Evolutionary conservation across 2,113 vertebrate species (phyloP), one percentile per base, ranked within the genome.

Genomic region (Scomber japonicus): DNA sequence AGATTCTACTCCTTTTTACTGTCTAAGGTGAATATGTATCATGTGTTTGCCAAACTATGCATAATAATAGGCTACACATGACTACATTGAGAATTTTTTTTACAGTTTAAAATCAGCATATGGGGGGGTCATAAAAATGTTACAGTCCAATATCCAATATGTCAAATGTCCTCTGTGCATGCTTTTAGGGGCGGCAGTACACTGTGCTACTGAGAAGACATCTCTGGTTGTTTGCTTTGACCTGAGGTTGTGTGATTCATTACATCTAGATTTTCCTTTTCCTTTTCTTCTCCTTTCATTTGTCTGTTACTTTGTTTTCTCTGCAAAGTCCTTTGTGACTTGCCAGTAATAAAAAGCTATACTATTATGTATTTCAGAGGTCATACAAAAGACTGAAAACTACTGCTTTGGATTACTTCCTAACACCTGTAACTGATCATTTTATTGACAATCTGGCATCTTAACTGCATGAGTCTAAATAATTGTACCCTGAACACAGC

Each of bases 181-280:
- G 27, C n/a, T 76, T 71, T 27, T 11, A 44, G 57, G 17, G 44
- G n/a, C 62, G 48, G 15, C 40, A n/a, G 24, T 55, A 12, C 62
- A 27, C 7, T 8, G n/a, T n/a, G 56, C 13, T 12, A 8, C 11
- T 70, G 16, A 46, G 17, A 63, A 64, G 57, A 73, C 13, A 13
- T 6, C 15, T 10, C 50, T 15, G 59, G 49, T 48, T 77, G 63
- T 66, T 64, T 64, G 45, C 53, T 69, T 61, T 84, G 68, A 76
- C 67, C 44, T 21, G 14, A 44, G 68, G 56, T 56, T 27, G 12
- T 71, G n/a, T 64, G 10, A 55, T 51, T 57, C 24, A 69, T 54
- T 50, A 31, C 35, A 61, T 16, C 14, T 45, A 1, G 0, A 3
- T 10, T 60, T 56, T 65, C 13, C 12, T 64, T 54, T 15, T 17